Base-by-base conservation (phyloP, 2,113 vertebrate species). In the Equus quagga region DNA sequence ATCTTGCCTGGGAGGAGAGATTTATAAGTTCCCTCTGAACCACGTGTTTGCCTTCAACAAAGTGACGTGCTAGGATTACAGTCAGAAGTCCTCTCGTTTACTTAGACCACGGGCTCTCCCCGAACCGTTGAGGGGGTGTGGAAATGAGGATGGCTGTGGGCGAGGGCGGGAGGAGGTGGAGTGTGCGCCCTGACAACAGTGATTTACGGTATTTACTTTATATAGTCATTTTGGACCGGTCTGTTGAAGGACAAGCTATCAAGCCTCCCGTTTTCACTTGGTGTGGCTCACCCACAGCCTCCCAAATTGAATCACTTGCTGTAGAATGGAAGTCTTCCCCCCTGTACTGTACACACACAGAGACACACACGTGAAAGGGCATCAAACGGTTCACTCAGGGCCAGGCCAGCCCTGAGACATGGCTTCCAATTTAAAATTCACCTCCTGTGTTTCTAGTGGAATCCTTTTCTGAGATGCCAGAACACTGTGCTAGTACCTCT, bases 21-120 rank as follows among this genome's bases (percentile, higher is more conserved):
- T 99, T 99, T 99, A 99, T 99, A 99, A 98, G 95, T 98, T 98
- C 98, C 97, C 98, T 97, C 98, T 64, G 98, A 97, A 99, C 98
- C 99, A 99, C 99, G 99, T 99, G 99, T 97, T 98, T 96, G 98
- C 98, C 98, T 98, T 98, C 98, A 97, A 98, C 98, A 98, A 95
- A 98, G 98, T 98, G 98, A 99, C 98, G 98, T 98, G 99, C 98
- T 99, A 98, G 97, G 98, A 95, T 98, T 97, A 98, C 98, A 97
- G 98, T 95, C 96, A 87, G 97, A 98, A 98, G 98, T 98, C 98
- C 96, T 97, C 97, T 75, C 9, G 23, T 49, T 73, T 69, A 54
- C 97, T 85, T 51, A 96, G 88, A 95, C 89, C 94, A 36, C 87
- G 56, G 60, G 70, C 88, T 86, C 91, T 80, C 94, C 82, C 95